A percentile compares a stretch with the other conserved stretches of the same genome.
phyloP scores from a whole-genome alignment of 2,888 invertebrate genomes.

The Paralinhomoeus sp. region DNA sequence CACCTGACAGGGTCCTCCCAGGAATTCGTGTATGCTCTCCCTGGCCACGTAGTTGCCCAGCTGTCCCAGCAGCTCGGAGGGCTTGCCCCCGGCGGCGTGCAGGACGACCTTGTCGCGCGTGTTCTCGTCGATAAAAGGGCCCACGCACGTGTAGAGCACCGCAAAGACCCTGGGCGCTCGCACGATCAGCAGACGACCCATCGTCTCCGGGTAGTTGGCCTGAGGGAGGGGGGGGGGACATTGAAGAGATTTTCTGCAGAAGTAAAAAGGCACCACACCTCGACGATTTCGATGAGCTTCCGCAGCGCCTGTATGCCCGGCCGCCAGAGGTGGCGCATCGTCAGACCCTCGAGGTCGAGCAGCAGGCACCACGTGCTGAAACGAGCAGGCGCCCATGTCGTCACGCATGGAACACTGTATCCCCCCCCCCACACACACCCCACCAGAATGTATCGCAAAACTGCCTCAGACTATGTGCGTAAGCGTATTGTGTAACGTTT shows the following conservation, averaged over 20 bases:
- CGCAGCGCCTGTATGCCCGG: conserved; percentile 51
- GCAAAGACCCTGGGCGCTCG: conserved; percentile 79
- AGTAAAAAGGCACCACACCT: conserved; percentile 13
- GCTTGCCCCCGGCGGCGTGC: conserved; percentile 43
- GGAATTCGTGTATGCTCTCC: conserved; percentile 65
- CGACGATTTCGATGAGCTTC: conserved; percentile 52
- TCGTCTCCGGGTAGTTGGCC: conserved; percentile 80
- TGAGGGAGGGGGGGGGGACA: conserved; percentile 33
- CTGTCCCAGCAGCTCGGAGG: conserved; percentile 49
- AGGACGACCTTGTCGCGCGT: conserved; percentile 40
- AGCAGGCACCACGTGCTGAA: conserved; percentile 60
- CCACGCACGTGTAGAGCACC: conserved; percentile 77
- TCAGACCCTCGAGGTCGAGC: conserved; percentile 73
- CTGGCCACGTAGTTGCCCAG: conserved; percentile 60
- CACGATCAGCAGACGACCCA: conserved; percentile 68
- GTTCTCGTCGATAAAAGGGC: conserved; percentile 80
- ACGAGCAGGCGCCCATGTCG: no score
- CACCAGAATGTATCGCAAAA: background rate
- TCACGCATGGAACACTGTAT: background rate
- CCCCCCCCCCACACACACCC: background rate
- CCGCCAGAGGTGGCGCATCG: conserved; percentile 82
- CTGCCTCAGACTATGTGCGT: no score
- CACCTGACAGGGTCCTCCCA: conserved; percentile 70
- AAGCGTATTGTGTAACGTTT: conserved; percentile 8
- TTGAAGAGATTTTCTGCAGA: background rate